These are phyloP conservation scores for Carassius gibelio DNA, from an alignment of 2,113 vertebrate genomes.

Conservation along the genomic window DNA sequence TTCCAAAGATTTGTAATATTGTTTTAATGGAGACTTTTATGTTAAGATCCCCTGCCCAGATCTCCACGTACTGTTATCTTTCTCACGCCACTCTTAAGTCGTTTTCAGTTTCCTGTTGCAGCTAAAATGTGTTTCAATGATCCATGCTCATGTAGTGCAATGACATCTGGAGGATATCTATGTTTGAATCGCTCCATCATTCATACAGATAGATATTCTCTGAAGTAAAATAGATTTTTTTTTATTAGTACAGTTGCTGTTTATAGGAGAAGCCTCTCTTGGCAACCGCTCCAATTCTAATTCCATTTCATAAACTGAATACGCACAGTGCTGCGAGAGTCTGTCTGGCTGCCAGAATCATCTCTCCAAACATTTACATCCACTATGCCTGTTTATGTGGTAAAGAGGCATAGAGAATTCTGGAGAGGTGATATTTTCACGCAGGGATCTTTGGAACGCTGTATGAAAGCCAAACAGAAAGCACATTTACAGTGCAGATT, in stretches of 20 bases:
- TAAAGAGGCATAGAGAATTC: constrained; percentile 33
- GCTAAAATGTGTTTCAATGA: constrained; percentile 11
- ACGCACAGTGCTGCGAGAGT: constrained; percentile 36
- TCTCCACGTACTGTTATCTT: not conserved
- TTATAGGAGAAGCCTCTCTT: constrained; percentile 57
- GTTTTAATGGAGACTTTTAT: not conserved
- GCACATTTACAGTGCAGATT: constrained; percentile 18
- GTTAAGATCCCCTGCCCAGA: not conserved
- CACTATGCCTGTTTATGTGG: constrained; percentile 88
- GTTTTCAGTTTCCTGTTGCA: constrained; percentile 3
- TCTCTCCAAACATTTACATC: constrained; percentile 93
- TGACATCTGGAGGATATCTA: constrained; percentile 26
- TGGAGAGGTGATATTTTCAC: constrained; percentile 37
- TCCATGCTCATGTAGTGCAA: not conserved
- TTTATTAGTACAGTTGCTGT: constrained; percentile 41
- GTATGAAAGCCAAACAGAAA: constrained; percentile 30
- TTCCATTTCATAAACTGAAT: constrained; percentile 54
- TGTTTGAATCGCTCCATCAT: constrained; percentile 25
- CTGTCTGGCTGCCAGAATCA: constrained; percentile 78
- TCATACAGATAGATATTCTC: constrained; percentile 7
- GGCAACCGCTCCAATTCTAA: constrained; percentile 67
- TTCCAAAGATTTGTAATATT: not conserved
- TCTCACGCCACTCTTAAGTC: not conserved
- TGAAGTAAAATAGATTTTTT: not conserved
- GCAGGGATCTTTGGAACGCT: constrained; percentile 25